Evolutionary conservation across 2,888 invertebrate species (phyloP).

Genomic region (Sesia bembeciformis): DNA sequence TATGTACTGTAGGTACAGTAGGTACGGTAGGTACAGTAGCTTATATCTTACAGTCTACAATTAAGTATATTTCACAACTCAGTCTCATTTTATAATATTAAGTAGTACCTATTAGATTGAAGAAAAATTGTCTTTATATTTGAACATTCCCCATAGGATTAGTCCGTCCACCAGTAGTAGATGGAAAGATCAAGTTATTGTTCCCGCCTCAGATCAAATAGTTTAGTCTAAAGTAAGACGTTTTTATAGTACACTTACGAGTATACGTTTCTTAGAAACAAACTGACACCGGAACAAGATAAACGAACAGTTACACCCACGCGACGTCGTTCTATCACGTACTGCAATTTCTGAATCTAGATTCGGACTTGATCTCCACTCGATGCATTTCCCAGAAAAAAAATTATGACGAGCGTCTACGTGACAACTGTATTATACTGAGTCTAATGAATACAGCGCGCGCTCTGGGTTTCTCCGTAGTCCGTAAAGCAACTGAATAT

Average conservation of each 20-base stretch:
- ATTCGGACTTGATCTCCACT: conserved; percentile 39
- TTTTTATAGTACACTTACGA: neutral
- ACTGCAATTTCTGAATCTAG: conserved; percentile 55
- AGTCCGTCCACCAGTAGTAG: no score
- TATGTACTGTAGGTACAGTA: no score
- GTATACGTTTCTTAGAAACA: neutral
- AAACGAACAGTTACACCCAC: conserved; percentile 28
- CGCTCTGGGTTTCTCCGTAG: conserved; percentile 32
- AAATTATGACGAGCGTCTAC: conserved; percentile 32
- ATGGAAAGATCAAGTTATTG: no score
- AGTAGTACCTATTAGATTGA: no score
- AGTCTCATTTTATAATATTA: no score
- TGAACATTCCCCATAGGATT: no score
- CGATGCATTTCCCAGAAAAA: conserved; percentile 51
- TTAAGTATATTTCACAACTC: no score
- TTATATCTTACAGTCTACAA: no score
- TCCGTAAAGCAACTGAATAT: no score
- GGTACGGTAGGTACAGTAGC: no score
- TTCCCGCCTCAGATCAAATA: no score
- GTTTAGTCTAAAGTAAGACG: neutral
- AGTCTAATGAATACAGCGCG: conserved; percentile 43
- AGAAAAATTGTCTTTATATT: no score
- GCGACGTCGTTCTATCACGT: conserved; percentile 40
- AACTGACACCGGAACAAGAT: neutral
- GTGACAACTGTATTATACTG: conserved; percentile 32